Conservation (phyloP, 1,140 invertebrate genomes). For the Riptortus pedestris region DNA sequence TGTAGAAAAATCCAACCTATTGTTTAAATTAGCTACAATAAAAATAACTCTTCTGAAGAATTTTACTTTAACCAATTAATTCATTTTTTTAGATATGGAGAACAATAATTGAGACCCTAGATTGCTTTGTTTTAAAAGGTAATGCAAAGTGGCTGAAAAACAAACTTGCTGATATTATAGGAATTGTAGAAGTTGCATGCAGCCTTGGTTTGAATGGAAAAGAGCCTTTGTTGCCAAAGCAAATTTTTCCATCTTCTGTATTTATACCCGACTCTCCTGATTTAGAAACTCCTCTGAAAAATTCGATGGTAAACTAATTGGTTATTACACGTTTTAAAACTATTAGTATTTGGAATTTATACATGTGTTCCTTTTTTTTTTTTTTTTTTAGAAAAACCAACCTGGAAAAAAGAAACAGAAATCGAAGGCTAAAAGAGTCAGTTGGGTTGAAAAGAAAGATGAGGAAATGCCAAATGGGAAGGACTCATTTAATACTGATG, state of each 20-base stretch:
- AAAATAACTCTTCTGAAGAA: too few species aligned
- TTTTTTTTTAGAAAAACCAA: not conserved
- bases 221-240: not conserved
- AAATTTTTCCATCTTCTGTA: not conserved
- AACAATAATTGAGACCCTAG: not conserved
- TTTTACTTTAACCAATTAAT: too few species aligned
- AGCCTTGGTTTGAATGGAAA: not conserved
- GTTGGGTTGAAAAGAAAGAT: constrained; percentile 10
- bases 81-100: not conserved
- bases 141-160: constrained; percentile 2
- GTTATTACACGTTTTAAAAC: too few species aligned
- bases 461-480: not conserved
- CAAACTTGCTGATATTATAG: not conserved
- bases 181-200: not conserved
- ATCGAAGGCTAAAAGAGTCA: constrained; percentile 10
- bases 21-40: too few species aligned
- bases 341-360: not conserved
- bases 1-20: too few species aligned
- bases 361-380: too few species aligned
- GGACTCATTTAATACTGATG: not conserved
- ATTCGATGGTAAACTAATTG: not conserved
- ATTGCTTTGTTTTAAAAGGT: not conserved
- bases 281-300: not conserved
- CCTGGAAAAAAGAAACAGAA: constrained; percentile 15
- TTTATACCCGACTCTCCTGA: not conserved